Conservation (phyloP, 2,113 vertebrate species). For the Burhinus oedicnemus region DNA sequence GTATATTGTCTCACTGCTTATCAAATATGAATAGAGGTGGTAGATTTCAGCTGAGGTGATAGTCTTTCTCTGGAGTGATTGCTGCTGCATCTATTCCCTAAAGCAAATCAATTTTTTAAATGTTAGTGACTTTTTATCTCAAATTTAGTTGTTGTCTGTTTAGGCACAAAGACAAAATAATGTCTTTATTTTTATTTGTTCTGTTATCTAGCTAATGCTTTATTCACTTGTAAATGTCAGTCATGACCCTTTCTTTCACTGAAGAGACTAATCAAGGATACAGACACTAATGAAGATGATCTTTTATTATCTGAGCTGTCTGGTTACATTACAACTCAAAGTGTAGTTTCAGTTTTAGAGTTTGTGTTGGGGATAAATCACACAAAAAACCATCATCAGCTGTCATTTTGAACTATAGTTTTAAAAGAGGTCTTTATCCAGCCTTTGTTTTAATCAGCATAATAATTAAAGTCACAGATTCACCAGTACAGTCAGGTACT, state of each 20-base stretch:
- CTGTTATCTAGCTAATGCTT: neutral
- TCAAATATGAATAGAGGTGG: neutral
- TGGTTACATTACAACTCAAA: neutral
- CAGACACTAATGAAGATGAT: slow-evolving; percentile 29
- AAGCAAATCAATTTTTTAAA: neutral
- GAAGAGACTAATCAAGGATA: slow-evolving; percentile 25
- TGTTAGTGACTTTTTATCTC: neutral
- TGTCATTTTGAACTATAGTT: neutral
- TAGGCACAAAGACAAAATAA: neutral
- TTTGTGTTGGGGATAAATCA: neutral
- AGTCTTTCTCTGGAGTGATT: neutral
- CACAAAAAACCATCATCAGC: neutral
- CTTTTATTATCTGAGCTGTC: slow-evolving; percentile 16
- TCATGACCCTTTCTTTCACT: neutral
- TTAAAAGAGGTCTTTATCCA: neutral
- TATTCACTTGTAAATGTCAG: neutral
- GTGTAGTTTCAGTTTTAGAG: neutral
- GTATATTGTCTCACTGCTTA: neutral
- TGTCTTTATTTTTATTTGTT: neutral
- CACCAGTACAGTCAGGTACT: neutral
- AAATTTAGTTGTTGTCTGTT: neutral
- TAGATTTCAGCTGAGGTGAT: neutral
- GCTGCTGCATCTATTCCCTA: neutral
- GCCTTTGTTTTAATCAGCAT: neutral
- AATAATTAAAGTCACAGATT: neutral